A percentile compares a stretch with the other conserved stretches of the same genome.
Evolutionary conservation across 92 coral and sea anemone species (phyloP).

Genomic region (Porites lobata): DNA sequence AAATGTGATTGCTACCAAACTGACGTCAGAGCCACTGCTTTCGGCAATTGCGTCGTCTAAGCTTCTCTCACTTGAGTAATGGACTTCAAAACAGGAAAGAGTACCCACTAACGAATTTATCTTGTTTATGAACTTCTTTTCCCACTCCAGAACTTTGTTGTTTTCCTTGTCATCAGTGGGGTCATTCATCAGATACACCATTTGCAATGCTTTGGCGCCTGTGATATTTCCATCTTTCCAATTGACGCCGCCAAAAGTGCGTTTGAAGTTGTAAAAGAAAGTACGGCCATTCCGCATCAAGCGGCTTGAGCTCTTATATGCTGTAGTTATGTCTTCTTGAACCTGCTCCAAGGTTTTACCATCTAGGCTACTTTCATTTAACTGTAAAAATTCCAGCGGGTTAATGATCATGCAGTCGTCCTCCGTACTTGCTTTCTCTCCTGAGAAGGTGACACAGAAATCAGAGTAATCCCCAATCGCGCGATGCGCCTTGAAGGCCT

Average conservation of each 20-base stretch:
- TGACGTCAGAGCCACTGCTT: slow-evolving; percentile 69
- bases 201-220: slow-evolving; percentile 71
- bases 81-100: slow-evolving; percentile 42
- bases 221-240: slow-evolving; percentile 46
- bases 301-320: slow-evolving; percentile 35
- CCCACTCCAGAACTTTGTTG: slow-evolving; percentile 49
- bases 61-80: slow-evolving; percentile 69
- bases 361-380: slow-evolving; percentile 12
- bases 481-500: slow-evolving; percentile 58
- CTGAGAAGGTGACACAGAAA: slow-evolving; percentile 37
- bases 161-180: slow-evolving; percentile 40
- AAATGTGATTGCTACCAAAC: slow-evolving; percentile 66
- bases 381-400: slow-evolving; percentile 60
- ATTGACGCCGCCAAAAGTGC: slow-evolving; percentile 56
- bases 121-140: slow-evolving; percentile 44
- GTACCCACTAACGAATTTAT: slow-evolving; percentile 24
- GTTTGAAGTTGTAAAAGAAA: slow-evolving; percentile 52
- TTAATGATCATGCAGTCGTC: slow-evolving; percentile 37
- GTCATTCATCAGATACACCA: slow-evolving; percentile 67
- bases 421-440: slow-evolving; percentile 7
- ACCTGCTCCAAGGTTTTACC: slow-evolving; percentile 11
- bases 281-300: slow-evolving; percentile 75
- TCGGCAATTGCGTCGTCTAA: slow-evolving; percentile 73
- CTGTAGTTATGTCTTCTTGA: slow-evolving; percentile 9
- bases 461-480: slow-evolving; percentile 34